phyloP scores from a whole-genome alignment of 2,888 invertebrate genomes.

The Diadromus collaris region DNA sequence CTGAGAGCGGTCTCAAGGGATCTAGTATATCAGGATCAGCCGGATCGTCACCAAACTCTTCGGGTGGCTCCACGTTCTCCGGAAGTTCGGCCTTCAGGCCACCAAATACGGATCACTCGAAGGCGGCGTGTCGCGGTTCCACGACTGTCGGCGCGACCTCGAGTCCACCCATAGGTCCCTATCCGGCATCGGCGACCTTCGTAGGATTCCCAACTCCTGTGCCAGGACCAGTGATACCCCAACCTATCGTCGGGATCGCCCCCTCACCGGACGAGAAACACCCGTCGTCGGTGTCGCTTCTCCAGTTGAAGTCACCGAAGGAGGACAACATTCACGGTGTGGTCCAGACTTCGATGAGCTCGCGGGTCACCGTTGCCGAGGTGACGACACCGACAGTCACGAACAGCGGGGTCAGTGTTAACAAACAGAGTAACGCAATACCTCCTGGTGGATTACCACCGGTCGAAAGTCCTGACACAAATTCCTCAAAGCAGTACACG shows the following conservation, averaged over 20 bases:
- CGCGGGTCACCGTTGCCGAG: constrained; percentile 58
- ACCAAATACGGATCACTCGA: constrained; percentile 84
- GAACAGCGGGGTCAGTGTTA: constrained; percentile 65
- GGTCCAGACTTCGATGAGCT: constrained; percentile 49
- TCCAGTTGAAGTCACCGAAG: constrained; percentile 80
- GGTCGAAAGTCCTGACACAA: constrained; percentile 80
- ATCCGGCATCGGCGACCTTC: constrained; percentile 88
- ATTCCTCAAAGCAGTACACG: constrained; percentile 90
- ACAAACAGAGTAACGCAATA: constrained; percentile 65
- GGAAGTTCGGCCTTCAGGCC: constrained; percentile 91
- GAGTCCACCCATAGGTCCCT: constrained; percentile 82
- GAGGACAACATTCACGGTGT: constrained; percentile 72
- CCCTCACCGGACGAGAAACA: constrained; percentile 79
- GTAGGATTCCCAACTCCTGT: constrained; percentile 85
- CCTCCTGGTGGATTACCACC: constrained; percentile 72
- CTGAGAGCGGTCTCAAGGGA: constrained; percentile 80
- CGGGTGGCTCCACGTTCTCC: constrained; percentile 82
- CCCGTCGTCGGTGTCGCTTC: constrained; percentile 77
- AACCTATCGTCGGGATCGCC: constrained; percentile 72
- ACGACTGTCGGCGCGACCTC: constrained; percentile 72
- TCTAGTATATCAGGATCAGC: constrained; percentile 81
- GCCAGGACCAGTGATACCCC: constrained; percentile 74
- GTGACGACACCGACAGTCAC: constrained; percentile 70
- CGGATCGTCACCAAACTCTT: constrained; percentile 76
- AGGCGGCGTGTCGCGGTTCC: constrained; percentile 79